Evolutionary conservation across 2,888 invertebrate species (phyloP), one percentile per base, ranked within the genome.

Genomic region (Heliconius hortense): DNA sequence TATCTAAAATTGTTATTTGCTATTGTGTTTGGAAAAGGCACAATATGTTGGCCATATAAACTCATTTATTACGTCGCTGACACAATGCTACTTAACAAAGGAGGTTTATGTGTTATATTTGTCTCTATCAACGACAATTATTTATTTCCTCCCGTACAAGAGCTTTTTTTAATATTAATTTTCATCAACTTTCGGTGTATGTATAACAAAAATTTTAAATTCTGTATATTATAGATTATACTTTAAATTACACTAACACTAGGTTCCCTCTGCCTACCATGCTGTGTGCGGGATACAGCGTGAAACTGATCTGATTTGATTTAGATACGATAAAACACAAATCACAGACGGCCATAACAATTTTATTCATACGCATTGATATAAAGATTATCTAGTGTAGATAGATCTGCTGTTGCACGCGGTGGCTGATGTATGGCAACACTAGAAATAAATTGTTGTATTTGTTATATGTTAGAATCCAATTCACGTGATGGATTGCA

Each of bases 401-500:
- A 68, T 68, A 28, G 28, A n/a, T 53, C 21, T n/a, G 31, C 28
- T 28, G 7, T 53, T n/a, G n/a, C 53, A 31, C 48, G 53, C n/a
- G 26, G 53, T 53, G 68, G 21, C 43, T 69, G 68, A 28, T 69
- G 26, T 43, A 69, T 11, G 35, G 43, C 39, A 63, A 64, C 28
- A 74, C 31, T 66, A 62, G 64, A 53, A 73, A 63, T 66, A 63
- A 63, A 72, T 28, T 69, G 73, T 70, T 79, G 63, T 72, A 68
- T 73, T 71, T 76, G 63, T 74, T 79, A 68, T 74, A 59, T 62
- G 78, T 71, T 66, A 59, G 77, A 68, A 59, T 76, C 66, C 75
- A 79, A 76, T 77, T 71, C 72, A 69, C 63, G 63, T 78, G 77
- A 80, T 77, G 78, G 79, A 78, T 80, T 80, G 78, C 77, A 76